Evolutionary conservation across 2,113 vertebrate species (phyloP).

Genomic region (Hippolais icterina): DNA sequence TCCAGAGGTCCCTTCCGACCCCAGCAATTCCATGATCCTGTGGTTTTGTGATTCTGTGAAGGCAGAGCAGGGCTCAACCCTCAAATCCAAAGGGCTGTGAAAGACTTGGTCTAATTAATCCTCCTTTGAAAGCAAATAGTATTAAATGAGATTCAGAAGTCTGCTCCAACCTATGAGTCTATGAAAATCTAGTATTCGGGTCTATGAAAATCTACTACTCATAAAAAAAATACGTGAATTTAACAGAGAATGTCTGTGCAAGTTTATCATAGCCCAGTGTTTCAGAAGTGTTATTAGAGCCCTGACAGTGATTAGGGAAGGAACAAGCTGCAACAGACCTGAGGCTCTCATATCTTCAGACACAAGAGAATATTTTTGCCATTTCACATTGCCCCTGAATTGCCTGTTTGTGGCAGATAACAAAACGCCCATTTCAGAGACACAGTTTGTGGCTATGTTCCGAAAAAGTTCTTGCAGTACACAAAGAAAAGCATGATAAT

Average conservation of each 20-base stretch:
- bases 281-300: not conserved
- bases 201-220: not conserved
- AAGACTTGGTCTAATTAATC: not conserved
- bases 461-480: not conserved
- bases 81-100: not conserved
- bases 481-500: not conserved
- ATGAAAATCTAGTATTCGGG: not conserved
- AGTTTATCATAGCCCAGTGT: not conserved
- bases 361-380: not conserved
- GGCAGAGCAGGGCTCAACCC: not conserved
- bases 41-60: not conserved
- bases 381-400: not conserved
- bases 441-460: not conserved
- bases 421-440: not conserved
- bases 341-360: not conserved
- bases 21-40: not conserved
- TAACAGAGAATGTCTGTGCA: not conserved
- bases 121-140: not conserved
- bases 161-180: not conserved
- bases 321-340: not conserved
- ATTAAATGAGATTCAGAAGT: not conserved
- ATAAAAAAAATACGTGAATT: accelerated
- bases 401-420: not conserved
- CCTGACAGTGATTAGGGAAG: not conserved
- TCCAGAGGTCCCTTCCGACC: not conserved